These are phyloP conservation scores for Chlorops oryzae DNA, from an alignment of 1,140 invertebrate genomes.

Conservation along the genomic window DNA sequence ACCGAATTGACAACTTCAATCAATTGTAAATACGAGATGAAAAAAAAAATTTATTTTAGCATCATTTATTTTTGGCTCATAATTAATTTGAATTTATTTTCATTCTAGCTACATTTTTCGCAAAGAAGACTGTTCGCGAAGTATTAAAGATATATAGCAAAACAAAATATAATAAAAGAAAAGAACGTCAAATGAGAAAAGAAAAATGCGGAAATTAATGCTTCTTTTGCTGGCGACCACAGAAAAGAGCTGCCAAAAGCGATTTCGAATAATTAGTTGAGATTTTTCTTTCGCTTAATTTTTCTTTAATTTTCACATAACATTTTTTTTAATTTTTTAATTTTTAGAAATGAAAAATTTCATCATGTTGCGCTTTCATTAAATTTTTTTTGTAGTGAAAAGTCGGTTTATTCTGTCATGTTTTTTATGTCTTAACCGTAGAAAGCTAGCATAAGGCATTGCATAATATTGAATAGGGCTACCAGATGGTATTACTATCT, in stretches of 20 bases:
- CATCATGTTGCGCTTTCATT: not conserved
- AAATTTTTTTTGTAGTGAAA: not conserved
- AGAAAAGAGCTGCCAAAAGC: not conserved
- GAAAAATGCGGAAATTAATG: not conserved
- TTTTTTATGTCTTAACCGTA: no score
- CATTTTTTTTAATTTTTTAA: not conserved
- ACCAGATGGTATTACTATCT: not conserved
- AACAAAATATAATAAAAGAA: not conserved
- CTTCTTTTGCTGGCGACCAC: not conserved
- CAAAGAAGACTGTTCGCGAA: constrained; percentile 23
- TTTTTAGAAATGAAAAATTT: not conserved
- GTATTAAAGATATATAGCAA: constrained; percentile 14
- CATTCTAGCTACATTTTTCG: constrained; percentile 21
- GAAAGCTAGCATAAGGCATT: no score
- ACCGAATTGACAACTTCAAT: not conserved
- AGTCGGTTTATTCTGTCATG: not conserved
- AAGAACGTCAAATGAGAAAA: not conserved
- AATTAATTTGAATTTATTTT: constrained; percentile 4
- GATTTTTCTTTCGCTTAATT: not conserved
- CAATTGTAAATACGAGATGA: not conserved
- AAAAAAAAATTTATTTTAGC: constrained; percentile 2
- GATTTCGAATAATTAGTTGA: not conserved
- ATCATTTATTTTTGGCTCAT: constrained; percentile 4
- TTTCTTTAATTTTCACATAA: not conserved
- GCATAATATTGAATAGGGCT: no score